Evolutionary conservation across 2,888 invertebrate species (phyloP).

Genomic region (Leuctra nigra): DNA sequence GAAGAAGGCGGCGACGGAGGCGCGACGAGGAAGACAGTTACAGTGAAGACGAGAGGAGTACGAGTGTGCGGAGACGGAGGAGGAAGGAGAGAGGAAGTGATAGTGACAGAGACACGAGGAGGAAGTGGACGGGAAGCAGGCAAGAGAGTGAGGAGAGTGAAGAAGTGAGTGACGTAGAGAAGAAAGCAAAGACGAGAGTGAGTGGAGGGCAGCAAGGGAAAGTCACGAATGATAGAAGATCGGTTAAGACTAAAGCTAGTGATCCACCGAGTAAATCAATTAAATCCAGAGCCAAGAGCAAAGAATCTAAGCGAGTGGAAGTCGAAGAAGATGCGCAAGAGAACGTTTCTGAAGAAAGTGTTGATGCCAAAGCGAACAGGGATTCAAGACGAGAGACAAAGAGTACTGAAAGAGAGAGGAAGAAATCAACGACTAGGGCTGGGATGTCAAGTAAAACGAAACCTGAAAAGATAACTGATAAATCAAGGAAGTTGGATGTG

Average conservation of each 20-base stretch:
- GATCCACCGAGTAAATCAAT: constrained; percentile 10
- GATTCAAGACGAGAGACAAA: too few relatives aligned
- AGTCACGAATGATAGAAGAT: constrained; percentile 5
- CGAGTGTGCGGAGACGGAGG: constrained; percentile 23
- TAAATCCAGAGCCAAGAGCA: constrained; percentile 18
- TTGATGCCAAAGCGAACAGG: too few relatives aligned
- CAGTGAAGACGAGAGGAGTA: constrained; percentile 16
- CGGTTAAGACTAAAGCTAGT: constrained; percentile 13
- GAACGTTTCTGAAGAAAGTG: constrained; percentile 12
- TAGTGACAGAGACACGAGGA: constrained; percentile 11
- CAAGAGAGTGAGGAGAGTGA: constrained; percentile 10
- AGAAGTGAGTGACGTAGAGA: not conserved
- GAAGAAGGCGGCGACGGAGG: constrained; percentile 7
- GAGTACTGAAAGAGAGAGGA: not conserved
- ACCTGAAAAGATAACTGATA: not conserved
- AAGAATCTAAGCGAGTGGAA: constrained; percentile 11
- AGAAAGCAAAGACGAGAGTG: constrained; percentile 13
- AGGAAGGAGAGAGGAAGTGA: constrained; percentile 17
- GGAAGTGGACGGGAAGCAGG: constrained; percentile 14
- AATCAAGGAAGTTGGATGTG: not conserved
- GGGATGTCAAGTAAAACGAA: too few relatives aligned
- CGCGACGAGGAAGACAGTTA: constrained; percentile 10
- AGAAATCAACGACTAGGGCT: too few relatives aligned
- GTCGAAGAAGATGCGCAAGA: not conserved
- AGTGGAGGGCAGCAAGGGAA: constrained; percentile 4